Evolutionary conservation across 2,888 invertebrate genomes (phyloP).

Genomic region (Ischnura elegans): DNA sequence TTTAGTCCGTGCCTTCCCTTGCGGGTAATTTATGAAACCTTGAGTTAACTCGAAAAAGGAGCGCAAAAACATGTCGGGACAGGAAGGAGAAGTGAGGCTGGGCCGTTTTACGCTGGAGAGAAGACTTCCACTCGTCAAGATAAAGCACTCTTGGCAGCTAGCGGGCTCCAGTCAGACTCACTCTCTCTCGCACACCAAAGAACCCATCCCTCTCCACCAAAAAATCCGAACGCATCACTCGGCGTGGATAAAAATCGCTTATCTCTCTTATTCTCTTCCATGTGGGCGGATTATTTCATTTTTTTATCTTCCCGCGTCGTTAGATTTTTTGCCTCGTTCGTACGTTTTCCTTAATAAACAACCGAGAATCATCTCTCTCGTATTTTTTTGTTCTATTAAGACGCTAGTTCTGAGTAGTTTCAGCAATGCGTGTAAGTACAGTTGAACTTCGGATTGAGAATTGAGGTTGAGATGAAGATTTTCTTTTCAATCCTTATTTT

Average conservation of each 20-base stretch:
- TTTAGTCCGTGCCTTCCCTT: not conserved
- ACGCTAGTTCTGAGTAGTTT: too few species aligned
- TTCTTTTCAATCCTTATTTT: too few species aligned
- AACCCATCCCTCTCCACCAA: too few species aligned
- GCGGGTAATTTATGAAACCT: not conserved
- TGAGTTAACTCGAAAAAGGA: not conserved
- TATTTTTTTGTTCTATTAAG: too few species aligned
- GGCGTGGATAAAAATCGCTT: not conserved
- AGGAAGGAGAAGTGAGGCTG: not conserved
- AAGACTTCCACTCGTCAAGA: slow-evolving; percentile 10
- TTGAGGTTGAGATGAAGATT: too few species aligned
- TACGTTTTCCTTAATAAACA: too few species aligned
- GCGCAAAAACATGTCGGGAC: not conserved
- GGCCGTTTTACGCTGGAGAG: too few species aligned
- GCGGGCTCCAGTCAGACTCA: not conserved
- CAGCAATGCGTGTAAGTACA: too few species aligned
- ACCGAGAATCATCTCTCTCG: too few species aligned
- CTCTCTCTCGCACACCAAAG: not conserved
- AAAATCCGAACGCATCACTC: not conserved
- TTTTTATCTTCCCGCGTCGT: not conserved
- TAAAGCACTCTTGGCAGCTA: slow-evolving; percentile 2
- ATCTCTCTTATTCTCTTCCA: not conserved
- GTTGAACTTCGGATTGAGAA: too few species aligned
- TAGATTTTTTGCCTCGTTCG: not conserved
- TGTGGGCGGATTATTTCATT: not conserved